phyloP scores from a whole-genome alignment of 2,797 vertebrate genomes.

The Acropternis orthonyx region DNA sequence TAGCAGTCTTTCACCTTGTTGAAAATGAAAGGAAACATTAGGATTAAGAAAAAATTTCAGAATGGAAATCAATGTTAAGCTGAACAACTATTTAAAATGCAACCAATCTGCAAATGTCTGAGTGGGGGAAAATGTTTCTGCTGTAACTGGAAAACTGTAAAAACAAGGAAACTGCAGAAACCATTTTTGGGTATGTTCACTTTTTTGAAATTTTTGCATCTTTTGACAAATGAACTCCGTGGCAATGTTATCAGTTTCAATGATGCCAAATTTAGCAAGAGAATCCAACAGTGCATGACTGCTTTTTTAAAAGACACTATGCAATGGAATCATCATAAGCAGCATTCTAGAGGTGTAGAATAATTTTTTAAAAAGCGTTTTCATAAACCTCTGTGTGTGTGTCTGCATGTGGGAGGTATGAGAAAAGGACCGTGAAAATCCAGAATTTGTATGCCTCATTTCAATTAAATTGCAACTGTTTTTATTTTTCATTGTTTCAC shows the following conservation, averaged over 20 bases:
- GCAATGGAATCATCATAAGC: background rate
- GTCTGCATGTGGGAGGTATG: fast-evolving
- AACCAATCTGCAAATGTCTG: background rate
- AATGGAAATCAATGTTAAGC: background rate
- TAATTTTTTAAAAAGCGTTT: background rate
- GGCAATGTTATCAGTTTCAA: background rate
- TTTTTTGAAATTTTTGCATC: background rate
- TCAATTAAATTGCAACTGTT: background rate
- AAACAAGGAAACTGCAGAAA: background rate
- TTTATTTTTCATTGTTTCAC: background rate
- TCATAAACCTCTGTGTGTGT: background rate
- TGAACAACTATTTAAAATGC: background rate
- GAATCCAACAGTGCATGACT: background rate
- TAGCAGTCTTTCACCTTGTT: background rate
- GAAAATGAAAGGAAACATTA: background rate
- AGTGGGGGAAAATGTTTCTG: background rate
- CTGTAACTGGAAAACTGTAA: background rate
- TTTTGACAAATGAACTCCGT: background rate
- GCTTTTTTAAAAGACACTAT: background rate
- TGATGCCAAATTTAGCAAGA: background rate
- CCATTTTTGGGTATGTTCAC: background rate
- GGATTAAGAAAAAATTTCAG: background rate
- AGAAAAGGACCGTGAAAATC: background rate
- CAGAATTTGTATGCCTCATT: background rate
- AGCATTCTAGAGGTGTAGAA: background rate